Evolutionary conservation across 64 coral and sea anemone genomes (phyloP).

Genomic region (Stichodactyla mertensii): DNA sequence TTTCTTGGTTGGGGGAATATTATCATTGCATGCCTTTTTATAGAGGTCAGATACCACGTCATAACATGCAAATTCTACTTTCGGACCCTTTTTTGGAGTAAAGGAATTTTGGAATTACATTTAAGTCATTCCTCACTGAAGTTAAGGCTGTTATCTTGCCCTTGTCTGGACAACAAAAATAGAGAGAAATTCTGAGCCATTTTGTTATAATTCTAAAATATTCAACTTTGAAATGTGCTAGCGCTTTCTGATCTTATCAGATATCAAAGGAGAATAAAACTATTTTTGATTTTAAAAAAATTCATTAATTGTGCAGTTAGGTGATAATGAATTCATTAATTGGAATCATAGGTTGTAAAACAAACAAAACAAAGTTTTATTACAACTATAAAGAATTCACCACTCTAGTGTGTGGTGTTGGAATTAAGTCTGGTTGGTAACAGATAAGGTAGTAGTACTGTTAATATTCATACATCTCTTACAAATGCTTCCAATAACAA

Average conservation of each 20-base stretch:
- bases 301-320: neutral
- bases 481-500: neutral
- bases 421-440: neutral
- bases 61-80: neutral
- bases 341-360: neutral
- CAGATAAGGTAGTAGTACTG: neutral
- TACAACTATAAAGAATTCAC: neutral
- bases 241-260: neutral
- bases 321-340: conserved; percentile 5
- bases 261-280: neutral
- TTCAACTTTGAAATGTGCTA: neutral
- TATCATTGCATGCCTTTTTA: neutral
- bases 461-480: neutral
- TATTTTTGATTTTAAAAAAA: neutral
- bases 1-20: neutral
- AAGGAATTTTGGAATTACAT: neutral
- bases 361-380: conserved; percentile 4
- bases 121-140: neutral
- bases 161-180: neutral
- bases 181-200: neutral
- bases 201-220: neutral
- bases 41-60: neutral
- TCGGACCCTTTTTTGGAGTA: neutral
- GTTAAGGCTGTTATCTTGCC: neutral
- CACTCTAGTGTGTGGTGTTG: neutral